These are phyloP conservation scores for Drosophila pallidifrons DNA, from an alignment of 1,140 invertebrate species.

Conservation along the genomic window DNA sequence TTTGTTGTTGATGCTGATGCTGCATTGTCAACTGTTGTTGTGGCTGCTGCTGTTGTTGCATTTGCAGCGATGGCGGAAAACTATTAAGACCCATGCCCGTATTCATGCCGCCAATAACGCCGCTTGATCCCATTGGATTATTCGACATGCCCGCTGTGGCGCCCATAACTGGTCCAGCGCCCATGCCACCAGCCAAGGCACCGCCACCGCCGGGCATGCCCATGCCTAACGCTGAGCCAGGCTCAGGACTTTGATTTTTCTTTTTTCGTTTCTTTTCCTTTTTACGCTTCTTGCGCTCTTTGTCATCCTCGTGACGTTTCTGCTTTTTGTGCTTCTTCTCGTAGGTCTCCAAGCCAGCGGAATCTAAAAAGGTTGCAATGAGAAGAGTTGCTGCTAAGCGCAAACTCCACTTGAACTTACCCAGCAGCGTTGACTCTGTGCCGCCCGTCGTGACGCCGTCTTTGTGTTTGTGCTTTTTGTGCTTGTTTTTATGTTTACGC, in stretches of 20 bases:
- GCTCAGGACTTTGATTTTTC: constrained; percentile 96
- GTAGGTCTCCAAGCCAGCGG: constrained; percentile 91
- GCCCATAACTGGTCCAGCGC: constrained; percentile 56
- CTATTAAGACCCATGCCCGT: constrained; percentile 55
- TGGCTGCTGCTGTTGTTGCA: constrained; percentile 70
- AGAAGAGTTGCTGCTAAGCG: not conserved
- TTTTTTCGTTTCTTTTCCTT: constrained; percentile 98
- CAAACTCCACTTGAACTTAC: constrained; percentile 49
- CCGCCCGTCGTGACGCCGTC: constrained; percentile 89
- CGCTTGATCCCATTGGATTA: constrained; percentile 48
- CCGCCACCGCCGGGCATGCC: constrained; percentile 56
- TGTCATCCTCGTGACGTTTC: constrained; percentile 96
- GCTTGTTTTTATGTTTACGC: constrained; percentile 97
- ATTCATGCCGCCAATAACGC: constrained; percentile 49
- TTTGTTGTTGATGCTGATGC: constrained; percentile 71
- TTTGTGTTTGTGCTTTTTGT: constrained; percentile 98
- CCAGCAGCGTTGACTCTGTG: constrained; percentile 88
- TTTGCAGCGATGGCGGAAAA: constrained; percentile 67
- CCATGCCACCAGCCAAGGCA: constrained; percentile 40
- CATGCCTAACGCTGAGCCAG: constrained; percentile 85
- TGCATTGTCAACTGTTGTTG: constrained; percentile 57
- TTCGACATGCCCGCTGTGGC: constrained; percentile 64
- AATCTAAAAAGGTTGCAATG: constrained; percentile 84
- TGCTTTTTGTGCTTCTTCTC: constrained; percentile 99
- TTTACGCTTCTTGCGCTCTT: constrained; percentile 96